Conservation (phyloP, 64 coral and sea anemone species). For the Dendronephthya gigantea region DNA sequence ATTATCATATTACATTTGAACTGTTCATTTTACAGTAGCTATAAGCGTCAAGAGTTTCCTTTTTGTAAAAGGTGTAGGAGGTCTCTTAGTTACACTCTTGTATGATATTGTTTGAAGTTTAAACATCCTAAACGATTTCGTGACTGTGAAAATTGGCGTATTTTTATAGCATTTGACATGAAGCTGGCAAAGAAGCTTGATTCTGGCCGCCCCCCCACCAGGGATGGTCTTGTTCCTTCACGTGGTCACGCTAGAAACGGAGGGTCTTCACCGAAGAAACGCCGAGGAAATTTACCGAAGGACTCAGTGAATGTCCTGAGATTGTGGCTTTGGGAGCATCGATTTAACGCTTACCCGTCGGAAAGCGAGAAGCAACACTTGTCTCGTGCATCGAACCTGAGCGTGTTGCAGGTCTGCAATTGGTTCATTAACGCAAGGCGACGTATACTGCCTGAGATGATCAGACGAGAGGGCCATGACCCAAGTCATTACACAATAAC, state of each 20-base stretch:
- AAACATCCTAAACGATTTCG: background rate
- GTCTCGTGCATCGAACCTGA: conserved; percentile 88
- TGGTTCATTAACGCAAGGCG: conserved; percentile 98
- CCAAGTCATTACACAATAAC: conserved; percentile 99
- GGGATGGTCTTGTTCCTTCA: background rate
- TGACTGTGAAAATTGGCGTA: background rate
- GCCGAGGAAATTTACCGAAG: conserved; percentile 94
- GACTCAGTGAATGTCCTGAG: conserved; percentile 91
- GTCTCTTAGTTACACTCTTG: background rate
- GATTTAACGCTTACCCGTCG: conserved; percentile 96
- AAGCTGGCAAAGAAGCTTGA: background rate
- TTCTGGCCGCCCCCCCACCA: background rate
- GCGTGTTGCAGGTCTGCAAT: conserved; percentile 96
- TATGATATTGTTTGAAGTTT: no score
- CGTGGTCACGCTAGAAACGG: background rate
- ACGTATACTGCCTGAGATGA: conserved; percentile 97
- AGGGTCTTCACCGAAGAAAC: conserved; percentile 64
- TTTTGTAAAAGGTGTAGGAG: background rate
- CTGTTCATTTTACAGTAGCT: background rate
- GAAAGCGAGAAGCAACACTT: conserved; percentile 97
- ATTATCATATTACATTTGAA: background rate
- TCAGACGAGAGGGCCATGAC: conserved; percentile 83
- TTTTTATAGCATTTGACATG: background rate
- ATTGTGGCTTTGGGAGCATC: conserved; percentile 98
- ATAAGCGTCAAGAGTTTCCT: background rate